These are phyloP conservation scores for Sturnira hondurensis DNA, from an alignment of 2,113 vertebrate genomes.

Conservation along the genomic window DNA sequence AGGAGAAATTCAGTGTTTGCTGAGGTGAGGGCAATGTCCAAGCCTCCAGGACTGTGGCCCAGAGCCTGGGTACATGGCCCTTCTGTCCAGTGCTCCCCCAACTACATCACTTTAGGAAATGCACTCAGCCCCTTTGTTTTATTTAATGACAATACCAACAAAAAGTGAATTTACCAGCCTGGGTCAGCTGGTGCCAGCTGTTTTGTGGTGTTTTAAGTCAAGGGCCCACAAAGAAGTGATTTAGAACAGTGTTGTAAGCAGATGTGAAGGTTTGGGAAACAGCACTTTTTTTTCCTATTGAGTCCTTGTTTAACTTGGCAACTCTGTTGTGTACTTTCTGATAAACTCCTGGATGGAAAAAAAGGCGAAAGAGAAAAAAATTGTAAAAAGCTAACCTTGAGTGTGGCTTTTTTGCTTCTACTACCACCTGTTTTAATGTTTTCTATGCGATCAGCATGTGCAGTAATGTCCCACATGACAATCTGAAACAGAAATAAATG, in stretches of 20 bases:
- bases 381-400: conserved; percentile 61
- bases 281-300: background rate
- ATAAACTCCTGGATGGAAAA: background rate
- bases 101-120: background rate
- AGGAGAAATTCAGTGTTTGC: background rate
- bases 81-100: background rate
- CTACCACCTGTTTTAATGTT: conserved; percentile 62
- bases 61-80: background rate
- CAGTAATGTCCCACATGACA: conserved; percentile 92
- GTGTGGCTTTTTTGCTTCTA: conserved; percentile 56
- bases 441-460: conserved; percentile 80
- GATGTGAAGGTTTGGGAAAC: background rate
- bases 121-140: background rate
- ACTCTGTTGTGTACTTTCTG: background rate
- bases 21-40: background rate
- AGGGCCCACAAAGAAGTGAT: background rate
- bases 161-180: background rate
- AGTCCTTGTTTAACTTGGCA: background rate
- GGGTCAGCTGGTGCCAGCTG: background rate
- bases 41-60: background rate
- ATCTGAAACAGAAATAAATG: conserved; percentile 79
- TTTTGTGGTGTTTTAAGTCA: background rate
- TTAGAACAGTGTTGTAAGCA: background rate
- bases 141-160: background rate
- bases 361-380: background rate